phyloP scores from a whole-genome alignment of 2,797 vertebrate genomes.

The Artibeus lituratus region DNA sequence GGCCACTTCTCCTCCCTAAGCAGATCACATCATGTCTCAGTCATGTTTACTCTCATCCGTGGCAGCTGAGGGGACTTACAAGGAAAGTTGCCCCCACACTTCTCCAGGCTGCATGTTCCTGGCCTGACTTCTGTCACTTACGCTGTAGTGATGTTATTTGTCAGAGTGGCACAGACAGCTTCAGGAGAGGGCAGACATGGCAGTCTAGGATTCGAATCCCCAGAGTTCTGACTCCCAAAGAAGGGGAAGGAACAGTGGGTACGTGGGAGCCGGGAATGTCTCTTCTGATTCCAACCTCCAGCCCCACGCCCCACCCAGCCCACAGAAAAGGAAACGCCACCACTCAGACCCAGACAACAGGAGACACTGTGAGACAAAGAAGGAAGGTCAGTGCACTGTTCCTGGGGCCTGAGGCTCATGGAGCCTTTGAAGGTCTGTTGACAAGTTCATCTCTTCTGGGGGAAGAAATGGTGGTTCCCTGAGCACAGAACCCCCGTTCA shows the following conservation, averaged over 20 bases:
- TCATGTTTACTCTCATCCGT: no score
- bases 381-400: background rate
- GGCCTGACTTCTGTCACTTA: constrained; percentile 57
- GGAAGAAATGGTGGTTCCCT: background rate
- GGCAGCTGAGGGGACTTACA: no score
- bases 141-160: constrained; percentile 57
- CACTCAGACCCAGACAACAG: accelerated
- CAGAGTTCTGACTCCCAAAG: background rate
- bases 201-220: constrained; percentile 25
- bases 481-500: background rate
- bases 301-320: background rate
- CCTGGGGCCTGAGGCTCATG: background rate
- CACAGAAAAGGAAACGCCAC: background rate
- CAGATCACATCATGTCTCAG: no score
- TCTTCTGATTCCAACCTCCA: background rate
- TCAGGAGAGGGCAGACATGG: constrained; percentile 43
- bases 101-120: constrained; percentile 37
- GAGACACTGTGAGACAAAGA: background rate
- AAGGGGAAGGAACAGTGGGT: background rate
- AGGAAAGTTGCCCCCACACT: no score
- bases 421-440: background rate
- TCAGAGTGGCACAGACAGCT: constrained; percentile 34
- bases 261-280: background rate
- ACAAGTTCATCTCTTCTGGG: background rate
- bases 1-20: no score